Evolutionary conservation across 2,797 vertebrate species (phyloP).

Genomic region (Enteromius anoplus): DNA sequence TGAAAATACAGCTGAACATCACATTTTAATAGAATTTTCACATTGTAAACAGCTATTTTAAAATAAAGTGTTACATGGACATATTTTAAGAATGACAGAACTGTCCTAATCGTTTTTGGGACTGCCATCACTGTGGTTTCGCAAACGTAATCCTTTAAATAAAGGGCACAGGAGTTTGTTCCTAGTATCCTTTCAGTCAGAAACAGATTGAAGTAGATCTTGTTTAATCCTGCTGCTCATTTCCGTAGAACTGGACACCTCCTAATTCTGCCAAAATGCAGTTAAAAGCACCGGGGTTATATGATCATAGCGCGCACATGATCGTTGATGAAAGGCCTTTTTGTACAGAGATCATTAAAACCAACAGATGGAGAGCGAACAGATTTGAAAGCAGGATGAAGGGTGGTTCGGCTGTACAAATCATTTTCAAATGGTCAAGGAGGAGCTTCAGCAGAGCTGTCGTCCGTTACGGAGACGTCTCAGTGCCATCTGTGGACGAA

Average conservation of each 20-base stretch:
- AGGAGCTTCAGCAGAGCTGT: not conserved
- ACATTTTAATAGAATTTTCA: not conserved
- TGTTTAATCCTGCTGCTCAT: slow-evolving; percentile 37
- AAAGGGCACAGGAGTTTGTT: slow-evolving; percentile 1
- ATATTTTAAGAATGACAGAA: not conserved
- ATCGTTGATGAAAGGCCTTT: slow-evolving; percentile 41
- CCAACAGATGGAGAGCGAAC: slow-evolving; percentile 29
- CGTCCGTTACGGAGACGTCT: not conserved
- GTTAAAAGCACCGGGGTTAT: slow-evolving; percentile 53
- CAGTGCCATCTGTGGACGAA: not conserved
- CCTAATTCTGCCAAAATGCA: slow-evolving; percentile 39
- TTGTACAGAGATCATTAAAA: slow-evolving; percentile 38
- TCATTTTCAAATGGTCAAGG: slow-evolving; percentile 1
- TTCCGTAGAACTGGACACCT: slow-evolving; percentile 53
- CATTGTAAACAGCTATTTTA: not conserved
- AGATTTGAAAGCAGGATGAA: slow-evolving; percentile 27
- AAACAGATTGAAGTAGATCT: slow-evolving; percentile 28
- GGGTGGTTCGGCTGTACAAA: not conserved
- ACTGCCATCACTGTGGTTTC: not conserved
- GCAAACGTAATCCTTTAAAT: slow-evolving; percentile 6
- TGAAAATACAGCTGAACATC: not conserved
- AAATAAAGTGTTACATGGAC: not conserved
- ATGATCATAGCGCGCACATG: slow-evolving; percentile 41
- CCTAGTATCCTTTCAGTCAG: slow-evolving; percentile 16
- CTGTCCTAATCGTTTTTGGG: not conserved